Evolutionary conservation across 37 sponge, comb jelly and placozoan genomes (phyloP).

Genomic region (Halisarca cf. caerulea): DNA sequence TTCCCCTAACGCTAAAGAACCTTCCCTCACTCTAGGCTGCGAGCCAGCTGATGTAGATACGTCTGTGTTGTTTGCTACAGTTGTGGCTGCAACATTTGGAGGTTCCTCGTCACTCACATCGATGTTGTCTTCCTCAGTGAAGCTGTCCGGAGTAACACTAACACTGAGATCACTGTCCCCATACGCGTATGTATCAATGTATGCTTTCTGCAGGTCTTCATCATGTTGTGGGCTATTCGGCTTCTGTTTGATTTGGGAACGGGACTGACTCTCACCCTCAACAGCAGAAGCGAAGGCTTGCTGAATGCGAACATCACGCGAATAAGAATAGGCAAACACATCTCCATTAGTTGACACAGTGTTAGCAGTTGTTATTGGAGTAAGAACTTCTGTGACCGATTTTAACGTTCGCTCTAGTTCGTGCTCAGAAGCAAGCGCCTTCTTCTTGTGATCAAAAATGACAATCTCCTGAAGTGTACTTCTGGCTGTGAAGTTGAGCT

Average conservation of each 20-base stretch:
- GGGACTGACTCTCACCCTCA: neutral
- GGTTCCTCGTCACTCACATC: neutral
- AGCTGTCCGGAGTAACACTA: slow-evolving; percentile 14
- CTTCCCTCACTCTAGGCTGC: slow-evolving; percentile 35
- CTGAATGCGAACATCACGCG: neutral
- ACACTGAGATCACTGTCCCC: neutral
- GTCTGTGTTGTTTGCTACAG: no score
- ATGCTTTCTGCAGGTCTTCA: neutral
- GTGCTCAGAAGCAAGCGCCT: neutral
- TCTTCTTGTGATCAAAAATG: neutral
- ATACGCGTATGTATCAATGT: slow-evolving; percentile 2
- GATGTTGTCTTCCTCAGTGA: slow-evolving; percentile 23
- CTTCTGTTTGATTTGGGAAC: no score
- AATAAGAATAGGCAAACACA: neutral
- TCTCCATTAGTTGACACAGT: neutral
- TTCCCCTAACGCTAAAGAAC: slow-evolving; percentile 66
- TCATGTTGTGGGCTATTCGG: neutral
- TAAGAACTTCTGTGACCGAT: neutral
- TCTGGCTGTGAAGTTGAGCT: neutral
- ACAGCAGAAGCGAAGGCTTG: neutral
- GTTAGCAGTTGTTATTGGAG: neutral
- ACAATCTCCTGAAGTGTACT: neutral
- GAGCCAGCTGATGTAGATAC: neutral
- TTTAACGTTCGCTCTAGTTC: neutral
- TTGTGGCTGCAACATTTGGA: neutral